A percentile compares a stretch with the other conserved stretches of the same genome.
These are phyloP conservation scores for Sarcophilus harrisii DNA, from an alignment of 2,797 vertebrate genomes.

Conservation along the genomic window DNA sequence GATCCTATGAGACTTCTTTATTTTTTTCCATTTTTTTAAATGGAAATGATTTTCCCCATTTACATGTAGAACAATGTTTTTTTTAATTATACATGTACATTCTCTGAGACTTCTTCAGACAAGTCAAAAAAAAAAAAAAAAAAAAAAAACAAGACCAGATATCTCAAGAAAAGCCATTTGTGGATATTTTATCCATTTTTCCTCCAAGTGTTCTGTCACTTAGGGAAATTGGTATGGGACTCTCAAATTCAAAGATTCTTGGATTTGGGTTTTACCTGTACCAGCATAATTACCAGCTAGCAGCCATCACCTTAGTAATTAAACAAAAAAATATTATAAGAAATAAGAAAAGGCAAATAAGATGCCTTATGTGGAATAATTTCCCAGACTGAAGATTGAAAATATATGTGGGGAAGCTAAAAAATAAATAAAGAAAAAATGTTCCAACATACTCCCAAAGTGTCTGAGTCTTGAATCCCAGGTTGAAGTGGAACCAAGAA, in stretches of 20 bases:
- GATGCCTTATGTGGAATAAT: conserved; percentile 88
- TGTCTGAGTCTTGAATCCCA: conserved; percentile 80
- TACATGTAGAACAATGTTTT: too few relatives aligned
- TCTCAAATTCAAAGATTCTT: too few relatives aligned
- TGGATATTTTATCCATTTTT: conserved; percentile 88
- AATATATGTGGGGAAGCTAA: conserved; percentile 83
- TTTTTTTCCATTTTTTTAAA: too few relatives aligned
- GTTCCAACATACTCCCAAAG: conserved; percentile 46
- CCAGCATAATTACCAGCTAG: conserved; percentile 86
- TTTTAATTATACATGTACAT: too few relatives aligned
- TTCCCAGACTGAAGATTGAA: conserved; percentile 91
- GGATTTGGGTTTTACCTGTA: too few relatives aligned
- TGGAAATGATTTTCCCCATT: too few relatives aligned
- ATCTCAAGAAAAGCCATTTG: conserved; percentile 93
- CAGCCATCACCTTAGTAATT: conserved; percentile 95
- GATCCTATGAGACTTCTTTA: conserved; percentile 93
- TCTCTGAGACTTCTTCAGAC: conserved; percentile 76
- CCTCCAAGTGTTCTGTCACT: too few relatives aligned
- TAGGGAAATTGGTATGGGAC: too few relatives aligned
- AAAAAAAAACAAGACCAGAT: conserved; percentile 91
- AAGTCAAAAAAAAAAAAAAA: conserved; percentile 94
- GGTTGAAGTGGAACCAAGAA: conserved; percentile 60
- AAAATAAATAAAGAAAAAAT: conserved; percentile 20
- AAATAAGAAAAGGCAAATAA: conserved; percentile 89
- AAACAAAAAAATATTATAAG: conserved; percentile 89